Percentiles rank a stretch among this genome's conserved stretches.
Conservation (phyloP, 2,797 vertebrate genomes). For the Tarsius wallacei region DNA sequence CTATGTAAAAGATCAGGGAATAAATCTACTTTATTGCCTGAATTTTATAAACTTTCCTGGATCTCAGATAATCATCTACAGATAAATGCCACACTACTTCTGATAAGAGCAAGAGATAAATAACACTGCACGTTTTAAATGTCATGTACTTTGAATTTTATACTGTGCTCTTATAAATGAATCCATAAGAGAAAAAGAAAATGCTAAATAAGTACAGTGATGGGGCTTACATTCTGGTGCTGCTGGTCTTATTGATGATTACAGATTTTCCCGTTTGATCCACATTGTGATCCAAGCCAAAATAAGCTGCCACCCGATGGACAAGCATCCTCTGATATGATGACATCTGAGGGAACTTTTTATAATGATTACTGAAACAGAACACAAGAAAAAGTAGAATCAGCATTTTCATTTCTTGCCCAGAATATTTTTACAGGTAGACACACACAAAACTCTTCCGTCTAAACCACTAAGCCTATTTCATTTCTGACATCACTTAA, state of each 20-base stretch:
- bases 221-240: slow-evolving; percentile 96
- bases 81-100: slow-evolving; percentile 4
- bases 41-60: slow-evolving; percentile 44
- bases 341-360: slow-evolving; percentile 99
- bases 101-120: slow-evolving; percentile 58
- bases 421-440: not conserved
- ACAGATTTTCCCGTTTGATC: slow-evolving; percentile 98
- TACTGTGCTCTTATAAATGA: not conserved
- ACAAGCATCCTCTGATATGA: slow-evolving; percentile 98
- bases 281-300: slow-evolving; percentile 99
- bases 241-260: slow-evolving; percentile 97
- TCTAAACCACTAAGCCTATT: not conserved
- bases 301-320: slow-evolving; percentile 97
- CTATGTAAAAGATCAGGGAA: not conserved
- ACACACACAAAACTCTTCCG: not conserved
- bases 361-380: slow-evolving; percentile 94
- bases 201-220: not conserved
- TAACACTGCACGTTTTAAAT: slow-evolving; percentile 43
- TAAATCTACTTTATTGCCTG: not conserved
- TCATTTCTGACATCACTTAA: not conserved
- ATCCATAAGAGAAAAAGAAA: slow-evolving; percentile 65
- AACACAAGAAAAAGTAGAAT: not conserved
- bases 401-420: not conserved
- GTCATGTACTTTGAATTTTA: not conserved
- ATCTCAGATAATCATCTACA: slow-evolving; percentile 35